Percentiles rank a stretch among this genome's conserved stretches.
These are phyloP conservation scores for Campodea augens DNA, from an alignment of 1,140 invertebrate species.

Conservation along the genomic window DNA sequence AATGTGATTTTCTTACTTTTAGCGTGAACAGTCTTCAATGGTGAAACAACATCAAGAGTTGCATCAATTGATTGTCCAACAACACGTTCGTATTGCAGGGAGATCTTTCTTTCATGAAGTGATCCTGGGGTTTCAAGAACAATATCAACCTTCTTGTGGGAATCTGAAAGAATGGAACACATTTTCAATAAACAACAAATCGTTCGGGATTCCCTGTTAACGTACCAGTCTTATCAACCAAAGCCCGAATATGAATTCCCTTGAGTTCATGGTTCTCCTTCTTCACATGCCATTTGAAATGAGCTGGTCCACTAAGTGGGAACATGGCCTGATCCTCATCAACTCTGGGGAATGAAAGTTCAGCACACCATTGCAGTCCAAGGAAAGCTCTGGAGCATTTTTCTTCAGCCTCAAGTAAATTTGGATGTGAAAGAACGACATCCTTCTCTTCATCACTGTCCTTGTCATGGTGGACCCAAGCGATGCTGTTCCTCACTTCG, in stretches of 20 bases:
- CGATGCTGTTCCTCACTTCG: background rate
- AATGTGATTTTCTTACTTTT: background rate
- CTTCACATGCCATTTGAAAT: background rate
- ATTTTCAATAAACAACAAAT: background rate
- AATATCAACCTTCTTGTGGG: background rate
- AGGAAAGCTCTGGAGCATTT: background rate
- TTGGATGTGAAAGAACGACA: background rate
- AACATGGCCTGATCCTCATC: background rate
- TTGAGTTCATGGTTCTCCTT: background rate
- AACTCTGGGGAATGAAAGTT: background rate
- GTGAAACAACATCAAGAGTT: background rate
- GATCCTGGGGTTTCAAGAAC: background rate
- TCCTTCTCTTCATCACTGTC: background rate
- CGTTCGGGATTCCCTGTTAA: too few relatives aligned
- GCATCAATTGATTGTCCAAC: background rate
- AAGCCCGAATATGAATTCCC: background rate
- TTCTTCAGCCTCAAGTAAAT: background rate
- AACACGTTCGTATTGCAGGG: background rate
- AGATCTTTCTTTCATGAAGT: background rate
- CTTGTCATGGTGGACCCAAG: background rate
- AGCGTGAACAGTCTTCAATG: background rate
- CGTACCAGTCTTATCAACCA: background rate
- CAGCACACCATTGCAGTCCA: background rate
- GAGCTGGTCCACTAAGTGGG: background rate
- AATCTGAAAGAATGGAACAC: background rate